Conservation (phyloP, 1,140 invertebrate species). For the Procambarus clarkii region DNA sequence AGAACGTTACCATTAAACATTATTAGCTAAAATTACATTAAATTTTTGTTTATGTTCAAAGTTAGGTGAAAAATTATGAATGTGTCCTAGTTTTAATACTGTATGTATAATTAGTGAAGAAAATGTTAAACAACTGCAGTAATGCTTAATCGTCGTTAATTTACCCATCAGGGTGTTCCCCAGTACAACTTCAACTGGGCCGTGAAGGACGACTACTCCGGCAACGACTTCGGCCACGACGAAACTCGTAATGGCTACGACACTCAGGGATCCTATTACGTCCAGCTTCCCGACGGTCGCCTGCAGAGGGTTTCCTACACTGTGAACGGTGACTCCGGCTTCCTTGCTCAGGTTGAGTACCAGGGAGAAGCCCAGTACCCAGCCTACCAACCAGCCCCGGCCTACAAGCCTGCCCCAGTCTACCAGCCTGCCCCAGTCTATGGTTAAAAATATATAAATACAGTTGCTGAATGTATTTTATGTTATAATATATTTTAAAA, state of each 20-base stretch:
- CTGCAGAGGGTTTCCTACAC: background rate
- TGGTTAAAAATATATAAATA: background rate
- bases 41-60: too few relatives aligned
- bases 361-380: background rate
- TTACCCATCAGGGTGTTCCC: background rate
- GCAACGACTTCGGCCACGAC: slow-evolving; percentile 2
- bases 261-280: slow-evolving; percentile 6
- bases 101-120: too few relatives aligned
- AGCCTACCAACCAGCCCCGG: background rate
- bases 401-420: background rate
- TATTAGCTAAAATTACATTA: too few relatives aligned
- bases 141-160: background rate
- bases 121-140: too few relatives aligned
- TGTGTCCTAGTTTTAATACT: background rate
- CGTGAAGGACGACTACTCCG: background rate
- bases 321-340: slow-evolving; percentile 1
- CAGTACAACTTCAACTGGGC: background rate
- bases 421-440: background rate
- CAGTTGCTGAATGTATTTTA: too few relatives aligned
- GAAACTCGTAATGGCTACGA: slow-evolving; percentile 12
- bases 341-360: background rate
- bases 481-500: too few relatives aligned
- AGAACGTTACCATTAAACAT: too few relatives aligned
- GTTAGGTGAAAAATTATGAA: too few relatives aligned
- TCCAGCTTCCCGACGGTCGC: background rate